A percentile compares a stretch with the other conserved stretches of the same genome.
phyloP scores from a whole-genome alignment of 2,888 invertebrate species.

The Chouioia cunea region DNA sequence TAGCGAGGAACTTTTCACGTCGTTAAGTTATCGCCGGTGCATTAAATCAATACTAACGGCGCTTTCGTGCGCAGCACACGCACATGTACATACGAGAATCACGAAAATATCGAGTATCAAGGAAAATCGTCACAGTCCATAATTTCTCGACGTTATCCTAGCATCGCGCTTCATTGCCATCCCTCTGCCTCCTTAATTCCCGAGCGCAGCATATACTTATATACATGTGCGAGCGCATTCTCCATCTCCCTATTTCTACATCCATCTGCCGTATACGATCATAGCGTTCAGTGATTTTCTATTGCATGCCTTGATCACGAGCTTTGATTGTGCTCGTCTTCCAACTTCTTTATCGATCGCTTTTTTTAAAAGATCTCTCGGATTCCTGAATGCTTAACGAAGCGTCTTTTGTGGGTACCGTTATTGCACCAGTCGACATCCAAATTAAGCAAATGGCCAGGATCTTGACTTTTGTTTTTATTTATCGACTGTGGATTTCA shows the following conservation, averaged over 20 bases:
- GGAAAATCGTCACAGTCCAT: conserved; percentile 20
- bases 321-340: conserved; percentile 10
- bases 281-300: conserved; percentile 10
- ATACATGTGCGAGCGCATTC: background rate
- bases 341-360: conserved; percentile 29
- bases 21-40: background rate
- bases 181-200: background rate
- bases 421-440: background rate
- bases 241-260: conserved; percentile 13
- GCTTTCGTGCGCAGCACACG: too few relatives aligned
- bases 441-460: too few relatives aligned
- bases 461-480: too few relatives aligned
- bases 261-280: conserved; percentile 6
- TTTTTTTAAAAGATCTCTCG: conserved; percentile 17
- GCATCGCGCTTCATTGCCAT: background rate
- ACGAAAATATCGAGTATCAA: background rate
- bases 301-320: conserved; percentile 15
- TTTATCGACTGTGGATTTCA: too few relatives aligned
- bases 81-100: too few relatives aligned
- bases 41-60: too few relatives aligned
- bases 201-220: background rate
- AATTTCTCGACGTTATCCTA: background rate
- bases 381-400: conserved; percentile 40
- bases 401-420: conserved; percentile 16
- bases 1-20: background rate